Base-by-base conservation (phyloP, 2,113 vertebrate genomes). In the Datnioides undecimradiatus region DNA sequence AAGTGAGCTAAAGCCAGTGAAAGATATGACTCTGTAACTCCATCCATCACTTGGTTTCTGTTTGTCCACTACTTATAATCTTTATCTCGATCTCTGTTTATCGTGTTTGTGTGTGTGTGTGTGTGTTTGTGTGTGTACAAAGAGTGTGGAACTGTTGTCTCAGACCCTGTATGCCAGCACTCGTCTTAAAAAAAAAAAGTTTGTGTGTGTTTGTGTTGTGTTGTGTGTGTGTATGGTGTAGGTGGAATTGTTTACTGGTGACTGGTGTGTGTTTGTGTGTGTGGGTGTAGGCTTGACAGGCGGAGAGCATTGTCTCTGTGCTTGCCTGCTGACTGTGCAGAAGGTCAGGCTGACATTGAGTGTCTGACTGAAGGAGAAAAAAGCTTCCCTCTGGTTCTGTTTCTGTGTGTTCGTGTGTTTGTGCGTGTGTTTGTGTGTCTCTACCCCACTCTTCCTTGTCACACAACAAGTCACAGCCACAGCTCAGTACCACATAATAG, bases 311-410 rank as follows among this genome's bases (percentile, higher is more conserved):
- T 87, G 65, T 87, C 70, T 84, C 54, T 82, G 31, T 69, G 51
- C 69, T 80, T 33, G 58, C 79, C 72, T 88, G 81, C 83, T 91
- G 89, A 89, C 85, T 90, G 66, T 84, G 87, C 82, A 85, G 78
- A 90, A 87, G 90, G 87, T 92, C 79, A 85, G 80, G 64, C 76
- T 90, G 85, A 90, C 90, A 90, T 79, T 68, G 82, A 91, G 63
- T 73, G 59, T 90, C 81, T 80, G 62, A 60, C 76, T 84, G 40
- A 79, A 83, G 58, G n/a, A 60, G 33, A 48, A 71, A 49, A 69
- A 65, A 75, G 9, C 55, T 29, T 52, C 43, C 62, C 29, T 34
- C 46, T 63, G 23, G 52, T 11, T 57, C 38, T 52, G 1, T 40
- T 17, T 31, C 17, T 31, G 0, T 59, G n/a, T n/a, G n/a, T 21